Evolutionary conservation across 1,140 invertebrate genomes (phyloP).

Genomic region (Apis cerana): DNA sequence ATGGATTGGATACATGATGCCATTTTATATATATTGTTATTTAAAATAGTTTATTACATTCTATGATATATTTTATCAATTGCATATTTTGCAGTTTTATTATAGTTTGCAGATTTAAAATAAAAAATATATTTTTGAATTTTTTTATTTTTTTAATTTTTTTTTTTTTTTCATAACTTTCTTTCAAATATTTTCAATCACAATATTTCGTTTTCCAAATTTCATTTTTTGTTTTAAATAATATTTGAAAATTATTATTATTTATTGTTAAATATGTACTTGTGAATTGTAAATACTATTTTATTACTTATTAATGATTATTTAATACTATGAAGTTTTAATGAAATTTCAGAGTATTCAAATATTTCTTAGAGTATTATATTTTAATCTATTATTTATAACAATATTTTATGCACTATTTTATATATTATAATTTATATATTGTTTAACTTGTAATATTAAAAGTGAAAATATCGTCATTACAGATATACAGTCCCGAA

Average conservation of each 20-base stretch:
- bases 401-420: not conserved
- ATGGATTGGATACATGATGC: conserved; percentile 65
- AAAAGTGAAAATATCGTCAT: too few species aligned
- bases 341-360: not conserved
- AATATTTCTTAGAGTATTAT: not conserved
- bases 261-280: not conserved
- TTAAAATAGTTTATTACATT: conserved; percentile 35
- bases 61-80: not conserved
- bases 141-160: not conserved
- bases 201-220: not conserved
- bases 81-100: not conserved
- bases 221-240: not conserved
- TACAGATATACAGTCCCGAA: too few species aligned
- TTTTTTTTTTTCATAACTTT: not conserved
- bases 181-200: not conserved
- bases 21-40: conserved; percentile 65
- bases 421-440: not conserved
- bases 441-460: too few species aligned
- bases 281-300: not conserved
- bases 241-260: not conserved
- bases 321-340: not conserved
- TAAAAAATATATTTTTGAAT: not conserved
- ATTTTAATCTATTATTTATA: not conserved
- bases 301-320: not conserved
- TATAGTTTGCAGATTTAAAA: not conserved